These are phyloP conservation scores for Bufo gargarizans DNA, from an alignment of 2,113 vertebrate genomes.

Conservation along the genomic window DNA sequence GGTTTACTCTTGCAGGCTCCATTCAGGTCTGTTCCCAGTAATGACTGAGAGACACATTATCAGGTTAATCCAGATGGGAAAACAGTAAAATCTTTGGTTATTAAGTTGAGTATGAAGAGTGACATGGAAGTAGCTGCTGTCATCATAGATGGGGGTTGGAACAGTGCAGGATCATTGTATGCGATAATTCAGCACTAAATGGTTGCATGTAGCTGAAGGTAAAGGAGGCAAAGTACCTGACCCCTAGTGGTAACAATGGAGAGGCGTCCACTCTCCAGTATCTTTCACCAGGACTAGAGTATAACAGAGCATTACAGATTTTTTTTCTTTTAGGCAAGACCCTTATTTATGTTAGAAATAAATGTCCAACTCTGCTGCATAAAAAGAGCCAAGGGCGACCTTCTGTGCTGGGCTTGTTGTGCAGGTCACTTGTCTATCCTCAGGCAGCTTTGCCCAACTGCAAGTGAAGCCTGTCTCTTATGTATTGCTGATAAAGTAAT, in stretches of 20 bases:
- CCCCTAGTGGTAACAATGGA: slow-evolving; percentile 43
- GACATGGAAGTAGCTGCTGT: slow-evolving; percentile 68
- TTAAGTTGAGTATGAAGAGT: slow-evolving; percentile 55
- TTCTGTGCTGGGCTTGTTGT: slow-evolving; percentile 8
- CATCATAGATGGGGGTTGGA: neutral
- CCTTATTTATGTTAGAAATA: neutral
- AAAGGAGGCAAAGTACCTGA: slow-evolving; percentile 17
- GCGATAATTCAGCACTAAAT: neutral
- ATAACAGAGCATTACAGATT: neutral
- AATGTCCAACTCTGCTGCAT: slow-evolving; percentile 3
- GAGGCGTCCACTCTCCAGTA: neutral
- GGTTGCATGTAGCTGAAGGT: neutral
- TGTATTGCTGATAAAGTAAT: slow-evolving; percentile 50
- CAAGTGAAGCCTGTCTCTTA: slow-evolving; percentile 50
- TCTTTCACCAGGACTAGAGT: neutral
- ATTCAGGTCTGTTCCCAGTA: slow-evolving; percentile 56
- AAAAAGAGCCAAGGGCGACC: neutral
- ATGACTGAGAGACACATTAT: slow-evolving; percentile 53
- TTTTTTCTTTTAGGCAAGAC: neutral
- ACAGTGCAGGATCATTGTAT: slow-evolving; percentile 36
- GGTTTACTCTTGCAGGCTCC: neutral
- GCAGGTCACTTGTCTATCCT: slow-evolving; percentile 36
- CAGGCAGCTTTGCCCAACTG: slow-evolving; percentile 39
- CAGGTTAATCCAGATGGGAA: slow-evolving; percentile 63
- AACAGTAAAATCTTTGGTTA: slow-evolving; percentile 42